Percentiles rank a stretch among this genome's conserved stretches.
Evolutionary conservation across 2,797 vertebrate species (phyloP).

Genomic region (Sebastes variabilis): DNA sequence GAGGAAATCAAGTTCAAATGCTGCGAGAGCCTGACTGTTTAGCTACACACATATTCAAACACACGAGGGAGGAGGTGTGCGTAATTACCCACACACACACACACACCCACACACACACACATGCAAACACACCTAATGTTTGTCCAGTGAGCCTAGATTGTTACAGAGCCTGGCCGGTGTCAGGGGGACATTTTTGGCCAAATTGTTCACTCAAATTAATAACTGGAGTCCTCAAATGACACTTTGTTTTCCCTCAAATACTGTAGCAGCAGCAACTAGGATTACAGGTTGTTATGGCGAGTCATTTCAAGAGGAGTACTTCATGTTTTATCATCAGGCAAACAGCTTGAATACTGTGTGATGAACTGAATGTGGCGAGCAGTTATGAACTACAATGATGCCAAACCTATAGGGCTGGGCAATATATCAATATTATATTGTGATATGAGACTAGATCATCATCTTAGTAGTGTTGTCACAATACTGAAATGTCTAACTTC

Average conservation of each 20-base stretch:
- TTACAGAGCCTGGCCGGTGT: background rate
- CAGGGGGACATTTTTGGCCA: background rate
- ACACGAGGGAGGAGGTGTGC: background rate
- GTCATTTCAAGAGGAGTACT: slow-evolving; percentile 9
- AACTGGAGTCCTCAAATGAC: background rate
- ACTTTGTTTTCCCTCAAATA: background rate
- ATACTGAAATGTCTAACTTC: no score
- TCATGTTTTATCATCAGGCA: slow-evolving; percentile 3
- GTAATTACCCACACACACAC: background rate
- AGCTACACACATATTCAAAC: slow-evolving; percentile 18
- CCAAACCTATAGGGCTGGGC: background rate
- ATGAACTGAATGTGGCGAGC: background rate
- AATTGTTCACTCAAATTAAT: slow-evolving; percentile 13
- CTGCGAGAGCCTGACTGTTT: slow-evolving; percentile 4
- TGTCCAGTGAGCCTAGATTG: slow-evolving; percentile 3
- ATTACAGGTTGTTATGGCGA: slow-evolving; percentile 11
- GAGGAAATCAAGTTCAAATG: slow-evolving; percentile 28
- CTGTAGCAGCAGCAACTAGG: background rate
- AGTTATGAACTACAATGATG: background rate
- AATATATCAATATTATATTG: no score
- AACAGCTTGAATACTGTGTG: background rate
- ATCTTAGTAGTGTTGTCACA: no score
- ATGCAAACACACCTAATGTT: background rate
- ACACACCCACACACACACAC: background rate
- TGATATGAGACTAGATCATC: no score